Base-by-base conservation (phyloP, 2,113 vertebrate genomes). In the Erythrocebus patas region DNA sequence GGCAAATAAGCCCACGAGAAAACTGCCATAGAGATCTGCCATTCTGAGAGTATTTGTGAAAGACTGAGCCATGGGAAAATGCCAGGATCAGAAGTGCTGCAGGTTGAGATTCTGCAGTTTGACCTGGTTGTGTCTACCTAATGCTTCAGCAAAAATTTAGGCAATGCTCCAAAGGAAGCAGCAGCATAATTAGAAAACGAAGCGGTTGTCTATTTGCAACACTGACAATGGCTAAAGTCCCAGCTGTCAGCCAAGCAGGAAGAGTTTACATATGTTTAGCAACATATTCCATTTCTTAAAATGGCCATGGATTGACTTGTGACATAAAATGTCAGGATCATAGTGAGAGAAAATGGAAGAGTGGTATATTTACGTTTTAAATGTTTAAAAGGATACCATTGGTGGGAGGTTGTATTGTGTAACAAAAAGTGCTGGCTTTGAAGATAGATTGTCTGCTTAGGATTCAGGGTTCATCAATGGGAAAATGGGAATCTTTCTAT, bases 251-350 rank as follows among this genome's bases (percentile, higher is more conserved):
- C 17, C 10, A 68, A 57, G 27, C 8, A 91, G 40, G 6, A 40
- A 64, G 22, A 59, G 10, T 82, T 89, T 45, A n/a, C 12, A 52
- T n/a, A 50, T 45, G 81, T 32, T 43, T 64, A 97, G 20, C 5
- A 95, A 88, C 80, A 75, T 70, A 81, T 55, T 52, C 68, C 57
- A 73, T 83, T 83, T 9, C 23, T 66, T 82, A 87, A 48, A 85
- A 85, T 68, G 57, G 8, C 16, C 38, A 75, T 11, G 4, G 12
- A n/a, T 68, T 81, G 61, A 18, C 50, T 70, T n/a, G 9, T 61
- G 38, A 35, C 25, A 83, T 17, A 76, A 38, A 83, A 83, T 83
- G 30, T 2, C 27, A 80, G 23, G 12, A 22, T 61, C 83, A 57
- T 25, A 79, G 73, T 43, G 10, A 79, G 13, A 93, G 20, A 61